Base-by-base conservation (phyloP, 2,888 invertebrate genomes). In the Electrophaes corylata region DNA sequence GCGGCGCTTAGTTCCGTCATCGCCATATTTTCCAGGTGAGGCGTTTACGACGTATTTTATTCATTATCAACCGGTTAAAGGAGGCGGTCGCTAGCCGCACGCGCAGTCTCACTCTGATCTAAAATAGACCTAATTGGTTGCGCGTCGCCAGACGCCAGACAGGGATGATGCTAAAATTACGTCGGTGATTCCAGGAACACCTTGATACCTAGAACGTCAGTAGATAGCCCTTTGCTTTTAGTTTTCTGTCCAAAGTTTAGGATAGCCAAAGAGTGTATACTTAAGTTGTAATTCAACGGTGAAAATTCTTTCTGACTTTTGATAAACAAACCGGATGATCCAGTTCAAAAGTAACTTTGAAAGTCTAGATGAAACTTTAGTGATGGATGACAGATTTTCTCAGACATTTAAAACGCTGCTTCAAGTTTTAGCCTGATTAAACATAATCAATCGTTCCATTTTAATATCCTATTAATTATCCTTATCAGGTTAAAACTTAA, bases 51-150 rank as follows among this genome's bases (percentile, higher is more conserved):
- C 70, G 69, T 62, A 74, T 73, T 81, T 78, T 75, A 73, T 74
- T 71, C 73, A 70, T 73, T 69, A 74, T 76, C 69, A 69, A 76
- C 71, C 60, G 67, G 59, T 62, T 71, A 65, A 66, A 55, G 56
- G 66, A 70, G 71, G 71, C 79, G 77, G 64, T 73, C 70, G 72
- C 60, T 68, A 69, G 65, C 72, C 71, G 70, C 73, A 70, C 81
- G 77, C 75, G 67, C 73, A 65, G 69, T 66, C 70, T 73, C 73
- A 66, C 70, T 78, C 76, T 77, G 79, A 69, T 79, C 83, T 70
- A 83, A 89, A 89, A 88, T 89, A 89, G 88, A 78, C 76, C 81
- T 84, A 83, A 85, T 86, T 83, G 82, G 76, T 75, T 70, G 68
- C 71, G 70, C 73, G 75, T 66, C 75, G 80, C 79, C 83, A 82